Percentiles rank a stretch among this genome's conserved stretches.
These are phyloP conservation scores for Vimba vimba DNA, from an alignment of 2,113 vertebrate species.

Conservation along the genomic window DNA sequence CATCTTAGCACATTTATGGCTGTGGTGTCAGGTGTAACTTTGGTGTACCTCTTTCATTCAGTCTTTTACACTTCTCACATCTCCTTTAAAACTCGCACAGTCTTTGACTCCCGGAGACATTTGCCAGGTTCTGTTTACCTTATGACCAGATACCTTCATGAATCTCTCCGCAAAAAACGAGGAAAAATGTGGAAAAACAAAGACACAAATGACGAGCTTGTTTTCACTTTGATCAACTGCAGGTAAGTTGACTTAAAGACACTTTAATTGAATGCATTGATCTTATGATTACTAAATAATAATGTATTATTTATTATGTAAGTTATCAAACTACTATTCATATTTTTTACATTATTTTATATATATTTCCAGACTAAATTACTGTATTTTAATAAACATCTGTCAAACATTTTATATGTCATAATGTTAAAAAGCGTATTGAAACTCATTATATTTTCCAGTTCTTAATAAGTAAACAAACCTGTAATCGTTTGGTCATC, in stretches of 20 bases:
- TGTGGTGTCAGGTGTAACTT: background rate
- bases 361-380: background rate
- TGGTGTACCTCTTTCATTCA: slow-evolving; percentile 53
- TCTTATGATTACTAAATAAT: background rate
- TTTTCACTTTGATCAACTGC: slow-evolving; percentile 62
- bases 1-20: background rate
- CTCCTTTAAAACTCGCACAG: slow-evolving; percentile 41
- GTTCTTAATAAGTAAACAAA: background rate
- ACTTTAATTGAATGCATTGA: background rate
- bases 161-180: slow-evolving; percentile 45
- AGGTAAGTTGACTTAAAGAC: slow-evolving; percentile 58
- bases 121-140: slow-evolving; percentile 62
- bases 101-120: slow-evolving; percentile 49
- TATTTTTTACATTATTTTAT: background rate
- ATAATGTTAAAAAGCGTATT: background rate
- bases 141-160: slow-evolving; percentile 47
- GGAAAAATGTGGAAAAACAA: slow-evolving; percentile 32
- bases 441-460: background rate
- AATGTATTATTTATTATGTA: background rate
- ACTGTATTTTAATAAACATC: background rate
- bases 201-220: background rate
- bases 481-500: background rate
- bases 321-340: background rate
- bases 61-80: slow-evolving; percentile 60
- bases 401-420: background rate